Percentiles rank a stretch among this genome's conserved stretches.
Conservation (phyloP, 2,113 vertebrate genomes). For the Trematomus loennbergii region DNA sequence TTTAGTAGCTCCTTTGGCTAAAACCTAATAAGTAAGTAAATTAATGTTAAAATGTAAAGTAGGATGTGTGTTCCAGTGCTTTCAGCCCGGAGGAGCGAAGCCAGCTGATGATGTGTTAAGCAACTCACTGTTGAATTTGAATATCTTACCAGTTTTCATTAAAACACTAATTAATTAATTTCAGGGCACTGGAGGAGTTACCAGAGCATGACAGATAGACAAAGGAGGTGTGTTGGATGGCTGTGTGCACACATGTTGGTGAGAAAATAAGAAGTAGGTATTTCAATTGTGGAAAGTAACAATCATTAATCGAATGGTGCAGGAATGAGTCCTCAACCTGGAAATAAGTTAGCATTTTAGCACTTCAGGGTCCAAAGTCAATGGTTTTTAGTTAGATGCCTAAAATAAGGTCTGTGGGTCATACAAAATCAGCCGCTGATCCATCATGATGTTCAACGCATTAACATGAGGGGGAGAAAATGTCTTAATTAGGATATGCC, state of each 20-base stretch:
- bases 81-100: constrained; percentile 12
- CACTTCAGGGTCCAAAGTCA: too few relatives aligned
- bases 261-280: not conserved
- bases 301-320: not conserved
- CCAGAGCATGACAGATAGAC: constrained; percentile 66
- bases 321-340: too few relatives aligned
- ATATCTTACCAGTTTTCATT: constrained; percentile 76
- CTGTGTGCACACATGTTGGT: not conserved
- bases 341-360: too few relatives aligned
- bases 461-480: too few relatives aligned
- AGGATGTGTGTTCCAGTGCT: constrained; percentile 11
- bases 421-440: too few relatives aligned
- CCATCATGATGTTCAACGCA: too few relatives aligned
- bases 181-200: constrained; percentile 69
- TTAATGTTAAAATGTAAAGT: not conserved
- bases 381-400: too few relatives aligned
- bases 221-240: not conserved
- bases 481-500: too few relatives aligned
- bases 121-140: constrained; percentile 69
- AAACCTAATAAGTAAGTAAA: not conserved
- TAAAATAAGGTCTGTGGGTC: too few relatives aligned
- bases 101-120: constrained; percentile 52
- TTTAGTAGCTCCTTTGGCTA: not conserved
- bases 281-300: constrained; percentile 10
- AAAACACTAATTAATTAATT: constrained; percentile 81